Evolutionary conservation across 2,113 vertebrate genomes (phyloP).

Genomic region (Esox niger): DNA sequence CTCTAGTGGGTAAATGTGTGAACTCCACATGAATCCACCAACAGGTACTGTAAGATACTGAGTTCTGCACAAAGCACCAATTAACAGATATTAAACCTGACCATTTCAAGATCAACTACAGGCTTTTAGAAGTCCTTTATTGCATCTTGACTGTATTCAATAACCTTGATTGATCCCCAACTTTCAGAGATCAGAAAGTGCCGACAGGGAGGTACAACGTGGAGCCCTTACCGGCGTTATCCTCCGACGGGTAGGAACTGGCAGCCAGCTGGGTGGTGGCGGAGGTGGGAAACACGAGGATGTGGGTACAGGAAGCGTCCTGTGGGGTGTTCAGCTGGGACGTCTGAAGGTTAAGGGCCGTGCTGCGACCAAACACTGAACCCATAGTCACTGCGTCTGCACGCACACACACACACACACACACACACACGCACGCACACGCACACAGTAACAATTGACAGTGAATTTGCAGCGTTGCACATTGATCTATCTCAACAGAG

Average conservation of each 20-base stretch:
- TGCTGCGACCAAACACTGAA: conserved; percentile 95
- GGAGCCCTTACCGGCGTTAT: conserved; percentile 82
- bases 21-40: too few relatives aligned
- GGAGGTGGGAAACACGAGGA: conserved; percentile 96
- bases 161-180: too few relatives aligned
- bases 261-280: conserved; percentile 93
- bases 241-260: conserved; percentile 91
- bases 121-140: not conserved
- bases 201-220: too few relatives aligned
- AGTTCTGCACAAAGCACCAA: too few relatives aligned
- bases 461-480: not conserved
- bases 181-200: too few relatives aligned
- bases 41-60: too few relatives aligned
- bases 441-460: not conserved
- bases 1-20: too few relatives aligned
- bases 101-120: not conserved
- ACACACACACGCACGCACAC: conserved; percentile 18
- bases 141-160: too few relatives aligned
- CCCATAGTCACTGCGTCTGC: conserved; percentile 96
- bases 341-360: conserved; percentile 92
- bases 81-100: too few relatives aligned
- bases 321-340: conserved; percentile 97
- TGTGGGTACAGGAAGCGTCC: conserved; percentile 96
- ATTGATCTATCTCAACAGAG: too few relatives aligned
- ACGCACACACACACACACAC: conserved; percentile 16